Conservation (phyloP, 2,888 invertebrate genomes). For the Ypsolopha sequella region DNA sequence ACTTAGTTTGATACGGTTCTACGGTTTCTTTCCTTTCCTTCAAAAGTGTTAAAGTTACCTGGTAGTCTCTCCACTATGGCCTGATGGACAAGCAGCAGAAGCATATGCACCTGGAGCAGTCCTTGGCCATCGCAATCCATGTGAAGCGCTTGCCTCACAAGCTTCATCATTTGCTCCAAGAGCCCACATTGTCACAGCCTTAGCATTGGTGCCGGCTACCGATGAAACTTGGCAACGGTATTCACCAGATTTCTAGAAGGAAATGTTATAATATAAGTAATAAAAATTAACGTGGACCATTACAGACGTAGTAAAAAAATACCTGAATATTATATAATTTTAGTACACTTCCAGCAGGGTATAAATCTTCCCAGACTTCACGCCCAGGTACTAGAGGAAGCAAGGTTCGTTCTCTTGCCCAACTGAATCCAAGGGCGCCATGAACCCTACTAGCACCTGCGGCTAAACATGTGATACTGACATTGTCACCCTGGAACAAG, state of each 20-base stretch:
- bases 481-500: conserved; percentile 72
- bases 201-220: conserved; percentile 54
- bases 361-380: conserved; percentile 89
- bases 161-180: conserved; percentile 68
- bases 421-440: conserved; percentile 82
- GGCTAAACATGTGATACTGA: conserved; percentile 78
- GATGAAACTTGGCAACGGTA: conserved; percentile 81
- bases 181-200: conserved; percentile 75
- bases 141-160: conserved; percentile 67
- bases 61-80: conserved; percentile 56
- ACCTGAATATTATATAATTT: conserved; percentile 84
- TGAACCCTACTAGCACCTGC: conserved; percentile 71
- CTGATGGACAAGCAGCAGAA: conserved; percentile 56
- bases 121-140: conserved; percentile 68
- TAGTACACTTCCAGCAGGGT: conserved; percentile 85
- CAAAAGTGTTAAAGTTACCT: conserved; percentile 22
- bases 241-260: conserved; percentile 78
- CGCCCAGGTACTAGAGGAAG: conserved; percentile 79
- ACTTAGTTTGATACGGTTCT: neutral
- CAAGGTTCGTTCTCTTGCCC: conserved; percentile 83
- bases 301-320: conserved; percentile 12
- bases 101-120: conserved; percentile 82
- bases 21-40: neutral
- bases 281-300: no score
- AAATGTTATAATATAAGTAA: neutral